phyloP scores from a whole-genome alignment of 2,888 invertebrate species.

The Drosophila setosimentum region DNA sequence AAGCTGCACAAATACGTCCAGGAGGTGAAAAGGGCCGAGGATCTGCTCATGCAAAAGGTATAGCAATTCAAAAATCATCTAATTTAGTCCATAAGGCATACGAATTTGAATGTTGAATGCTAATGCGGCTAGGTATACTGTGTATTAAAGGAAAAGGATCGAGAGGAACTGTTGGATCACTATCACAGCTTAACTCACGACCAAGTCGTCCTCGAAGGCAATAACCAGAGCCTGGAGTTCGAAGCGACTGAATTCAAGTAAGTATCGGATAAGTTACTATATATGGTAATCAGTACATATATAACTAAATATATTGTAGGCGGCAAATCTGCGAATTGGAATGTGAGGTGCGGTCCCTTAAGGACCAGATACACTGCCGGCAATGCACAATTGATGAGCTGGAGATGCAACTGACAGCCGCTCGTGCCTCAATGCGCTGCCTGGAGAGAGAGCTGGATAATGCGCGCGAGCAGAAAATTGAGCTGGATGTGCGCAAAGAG shows the following conservation, averaged over 20 bases:
- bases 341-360: conserved; percentile 88
- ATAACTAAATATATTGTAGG: conserved; percentile 72
- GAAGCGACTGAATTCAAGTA: conserved; percentile 90
- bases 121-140: conserved; percentile 53
- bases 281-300: too few relatives aligned
- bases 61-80: background rate
- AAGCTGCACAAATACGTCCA: conserved; percentile 93
- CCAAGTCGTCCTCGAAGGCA: conserved; percentile 91
- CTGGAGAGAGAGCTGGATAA: conserved; percentile 89
- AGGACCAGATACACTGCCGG: conserved; percentile 87
- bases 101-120: conserved; percentile 10
- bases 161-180: conserved; percentile 92
- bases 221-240: conserved; percentile 91
- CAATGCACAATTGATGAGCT: conserved; percentile 86
- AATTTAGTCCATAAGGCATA: conserved; percentile 29
- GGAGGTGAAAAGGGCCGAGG: conserved; percentile 92
- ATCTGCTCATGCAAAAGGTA: conserved; percentile 90
- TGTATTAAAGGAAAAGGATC: conserved; percentile 89
- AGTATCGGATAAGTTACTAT: conserved; percentile 24
- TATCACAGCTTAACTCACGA: conserved; percentile 92
- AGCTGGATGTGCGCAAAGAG: conserved; percentile 87
- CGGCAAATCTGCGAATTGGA: conserved; percentile 86
- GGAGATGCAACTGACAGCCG: conserved; percentile 86
- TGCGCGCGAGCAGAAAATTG: conserved; percentile 87
- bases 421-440: conserved; percentile 86